Base-by-base conservation (phyloP, 1,140 invertebrate species). In the Acromyrmex charruanus region DNA sequence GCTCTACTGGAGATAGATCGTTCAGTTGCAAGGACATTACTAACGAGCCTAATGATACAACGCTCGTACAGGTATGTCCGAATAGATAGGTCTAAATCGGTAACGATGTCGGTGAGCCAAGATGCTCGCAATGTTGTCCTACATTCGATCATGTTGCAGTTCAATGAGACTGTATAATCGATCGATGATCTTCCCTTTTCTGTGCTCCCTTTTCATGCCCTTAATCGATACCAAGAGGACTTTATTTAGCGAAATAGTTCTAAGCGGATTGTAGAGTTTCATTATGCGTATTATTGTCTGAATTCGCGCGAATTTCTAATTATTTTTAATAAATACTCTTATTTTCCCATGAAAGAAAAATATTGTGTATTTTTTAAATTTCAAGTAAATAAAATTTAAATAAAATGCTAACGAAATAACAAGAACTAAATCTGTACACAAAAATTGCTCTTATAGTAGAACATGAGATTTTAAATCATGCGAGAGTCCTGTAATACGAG, bases 21-120 rank as follows among this genome's bases (percentile, higher is more conserved):
- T 89, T 87, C 85, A 74, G 80, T 86, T 86, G 59, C 80, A 55
- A 85, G 80, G 44, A 72, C 53, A 31, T 28, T 53, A 71, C 87
- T 92, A 91, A 92, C 88, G 68, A 87, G 84, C 86, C 90, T 93
- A 92, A 92, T 90, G 89, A 91, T 90, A 82, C 80, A 68, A 85
- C 85, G 88, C 58, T 81, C 66, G 74, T 58, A 65, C 81, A 92
- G 88, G 88, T 91, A 91, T 88, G 84, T 93, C 79, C 91, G 90
- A 93, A 93, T 89, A 86, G 89, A 92, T 88, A 93, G 88, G 85
- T 92, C 91, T 92, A 93, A 93, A 93, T 93, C 89, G 90, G 89
- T 92, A 90, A 89, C 91, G 84, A 87, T 85, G 85, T 86, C 90
- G 91, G 91, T 89, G 92, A 92, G 92, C 92, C 92, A 93, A 93